Evolutionary conservation across 2,113 vertebrate genomes (phyloP).

Genomic region (Passer domesticus): DNA sequence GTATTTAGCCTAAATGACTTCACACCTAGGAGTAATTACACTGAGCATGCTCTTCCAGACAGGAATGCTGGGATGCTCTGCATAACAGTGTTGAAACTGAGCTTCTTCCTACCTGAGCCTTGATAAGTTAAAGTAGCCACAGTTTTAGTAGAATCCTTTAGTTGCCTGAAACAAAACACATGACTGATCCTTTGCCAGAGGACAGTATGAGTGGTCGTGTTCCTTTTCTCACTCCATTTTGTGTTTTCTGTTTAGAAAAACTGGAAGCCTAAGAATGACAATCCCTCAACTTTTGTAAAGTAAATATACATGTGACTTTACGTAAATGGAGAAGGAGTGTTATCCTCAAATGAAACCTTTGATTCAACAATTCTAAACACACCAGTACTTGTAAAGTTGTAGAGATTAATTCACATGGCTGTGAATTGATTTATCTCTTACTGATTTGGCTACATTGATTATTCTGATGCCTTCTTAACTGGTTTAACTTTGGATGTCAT

Average conservation of each 20-base stretch:
- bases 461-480: conserved; percentile 28
- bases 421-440: conserved; percentile 33
- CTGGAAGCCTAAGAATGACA: not conserved
- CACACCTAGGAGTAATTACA: not conserved
- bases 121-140: not conserved
- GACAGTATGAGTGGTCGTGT: not conserved
- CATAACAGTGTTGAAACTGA: not conserved
- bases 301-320: not conserved
- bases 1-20: not conserved
- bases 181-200: not conserved
- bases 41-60: not conserved
- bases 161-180: not conserved
- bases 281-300: not conserved
- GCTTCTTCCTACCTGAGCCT: not conserved
- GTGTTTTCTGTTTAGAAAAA: not conserved
- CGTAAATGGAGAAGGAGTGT: not conserved
- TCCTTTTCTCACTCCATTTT: not conserved
- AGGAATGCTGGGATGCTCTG: not conserved
- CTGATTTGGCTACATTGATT: conserved; percentile 39
- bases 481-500: conserved; percentile 25
- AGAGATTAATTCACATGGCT: not conserved
- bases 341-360: not conserved
- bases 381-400: not conserved
- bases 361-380: not conserved
- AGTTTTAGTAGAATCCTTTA: not conserved